phyloP scores from a whole-genome alignment of 2,113 vertebrate species.

The Amphilophus citrinellus region DNA sequence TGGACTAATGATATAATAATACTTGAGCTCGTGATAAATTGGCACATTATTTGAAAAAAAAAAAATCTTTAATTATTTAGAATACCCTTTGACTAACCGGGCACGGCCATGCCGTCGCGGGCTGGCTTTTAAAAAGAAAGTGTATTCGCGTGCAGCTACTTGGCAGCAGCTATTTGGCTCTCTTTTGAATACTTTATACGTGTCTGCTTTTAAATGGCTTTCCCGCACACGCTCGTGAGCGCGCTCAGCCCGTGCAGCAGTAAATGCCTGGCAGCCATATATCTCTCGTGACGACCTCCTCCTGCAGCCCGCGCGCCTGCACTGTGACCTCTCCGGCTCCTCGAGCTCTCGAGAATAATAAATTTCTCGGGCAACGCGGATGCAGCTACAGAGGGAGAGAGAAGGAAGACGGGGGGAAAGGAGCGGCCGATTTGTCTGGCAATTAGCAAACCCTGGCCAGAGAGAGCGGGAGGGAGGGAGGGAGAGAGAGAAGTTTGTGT shows the following conservation, averaged over 20 bases:
- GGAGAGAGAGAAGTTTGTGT: conserved; percentile 1
- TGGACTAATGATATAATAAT: neutral
- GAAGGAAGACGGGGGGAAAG: conserved; percentile 6
- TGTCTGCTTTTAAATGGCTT: conserved; percentile 69
- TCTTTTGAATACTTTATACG: conserved; percentile 73
- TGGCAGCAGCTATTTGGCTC: conserved; percentile 55
- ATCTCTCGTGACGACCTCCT: conserved; percentile 79
- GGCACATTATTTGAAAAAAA: neutral
- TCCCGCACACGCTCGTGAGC: conserved; percentile 6
- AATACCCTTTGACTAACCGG: neutral
- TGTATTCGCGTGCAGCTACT: conserved; percentile 6
- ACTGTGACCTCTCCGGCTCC: conserved; percentile 76
- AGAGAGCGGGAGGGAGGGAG: conserved; percentile 27
- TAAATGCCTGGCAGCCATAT: conserved; percentile 71
- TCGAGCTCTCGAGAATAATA: conserved; percentile 77
- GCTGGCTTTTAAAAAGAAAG: neutral
- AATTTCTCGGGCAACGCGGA: conserved; percentile 61
- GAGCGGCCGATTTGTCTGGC: conserved; percentile 77
- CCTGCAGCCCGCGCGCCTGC: conserved; percentile 65
- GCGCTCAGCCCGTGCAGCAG: conserved; percentile 22
- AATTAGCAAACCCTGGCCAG: conserved; percentile 76
- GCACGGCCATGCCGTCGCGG: neutral
- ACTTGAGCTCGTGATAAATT: neutral
- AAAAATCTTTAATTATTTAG: neutral
- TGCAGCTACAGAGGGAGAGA: conserved; percentile 26